A percentile compares a stretch with the other conserved stretches of the same genome.
Evolutionary conservation across 1,140 invertebrate species (phyloP).

Genomic region (Pogonomyrmex barbatus): DNA sequence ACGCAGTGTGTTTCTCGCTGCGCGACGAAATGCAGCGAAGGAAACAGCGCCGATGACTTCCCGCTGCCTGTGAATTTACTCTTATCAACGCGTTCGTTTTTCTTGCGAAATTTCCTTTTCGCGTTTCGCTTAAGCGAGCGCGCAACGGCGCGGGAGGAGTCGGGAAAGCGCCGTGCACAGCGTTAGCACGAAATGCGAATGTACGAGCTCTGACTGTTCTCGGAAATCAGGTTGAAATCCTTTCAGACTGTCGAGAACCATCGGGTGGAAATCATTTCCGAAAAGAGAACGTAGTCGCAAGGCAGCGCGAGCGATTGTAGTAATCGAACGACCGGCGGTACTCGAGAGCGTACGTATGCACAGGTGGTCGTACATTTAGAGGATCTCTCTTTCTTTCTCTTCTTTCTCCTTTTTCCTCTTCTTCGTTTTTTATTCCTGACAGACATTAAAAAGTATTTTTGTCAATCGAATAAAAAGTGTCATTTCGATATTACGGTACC

Average conservation of each 20-base stretch:
- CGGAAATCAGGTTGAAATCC: conserved; percentile 61
- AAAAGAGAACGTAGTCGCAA: conserved; percentile 52
- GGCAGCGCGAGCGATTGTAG: conserved; percentile 70
- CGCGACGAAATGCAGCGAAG: background rate
- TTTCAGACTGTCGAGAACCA: conserved; percentile 58
- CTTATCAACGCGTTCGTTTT: conserved; percentile 58
- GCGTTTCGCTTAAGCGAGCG: conserved; percentile 58
- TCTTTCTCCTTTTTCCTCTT: too few relatives aligned
- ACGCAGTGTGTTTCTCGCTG: background rate
- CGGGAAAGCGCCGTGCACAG: conserved; percentile 20
- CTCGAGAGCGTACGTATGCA: conserved; percentile 24
- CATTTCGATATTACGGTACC: background rate
- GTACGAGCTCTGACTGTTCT: conserved; percentile 55
- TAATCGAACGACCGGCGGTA: conserved; percentile 70
- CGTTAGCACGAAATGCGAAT: conserved; percentile 37
- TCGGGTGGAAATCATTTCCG: conserved; percentile 65
- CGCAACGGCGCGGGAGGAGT: background rate
- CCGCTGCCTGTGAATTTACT: conserved; percentile 31
- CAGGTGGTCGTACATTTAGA: background rate
- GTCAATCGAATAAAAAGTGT: background rate
- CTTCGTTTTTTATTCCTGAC: too few relatives aligned
- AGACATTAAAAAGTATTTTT: background rate
- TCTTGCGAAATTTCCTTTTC: conserved; percentile 53
- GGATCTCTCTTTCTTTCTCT: background rate
- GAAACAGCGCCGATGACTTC: conserved; percentile 29